phyloP scores from a whole-genome alignment of 1,140 invertebrate species.

The Dreissena rostriformis region DNA sequence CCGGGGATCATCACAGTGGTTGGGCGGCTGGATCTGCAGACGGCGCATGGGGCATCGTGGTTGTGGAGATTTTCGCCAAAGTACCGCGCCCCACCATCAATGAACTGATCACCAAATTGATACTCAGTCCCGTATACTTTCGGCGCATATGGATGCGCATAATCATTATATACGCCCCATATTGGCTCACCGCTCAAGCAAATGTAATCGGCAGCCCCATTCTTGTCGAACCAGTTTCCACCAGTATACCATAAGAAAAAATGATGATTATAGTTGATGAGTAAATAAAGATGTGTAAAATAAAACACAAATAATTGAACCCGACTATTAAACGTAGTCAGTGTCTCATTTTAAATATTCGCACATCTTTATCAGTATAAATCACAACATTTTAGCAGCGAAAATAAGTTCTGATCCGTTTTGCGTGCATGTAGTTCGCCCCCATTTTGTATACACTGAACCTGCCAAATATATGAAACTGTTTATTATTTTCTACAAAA shows the following conservation, averaged over 20 bases:
- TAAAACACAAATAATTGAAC: too few species aligned
- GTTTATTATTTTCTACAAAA: too few species aligned
- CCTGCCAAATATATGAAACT: too few species aligned
- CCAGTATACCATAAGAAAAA: background rate
- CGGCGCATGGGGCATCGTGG: constrained; percentile 12
- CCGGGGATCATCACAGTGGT: constrained; percentile 25
- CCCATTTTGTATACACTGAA: too few species aligned
- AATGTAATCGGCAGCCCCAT: constrained; percentile 8
- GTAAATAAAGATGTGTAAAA: too few species aligned
- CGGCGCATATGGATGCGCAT: background rate
- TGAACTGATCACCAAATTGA: background rate
- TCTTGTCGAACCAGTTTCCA: background rate
- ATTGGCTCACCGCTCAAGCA: constrained; percentile 18
- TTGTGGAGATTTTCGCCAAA: constrained; percentile 6
- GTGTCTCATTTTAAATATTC: too few species aligned
- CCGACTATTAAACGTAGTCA: too few species aligned
- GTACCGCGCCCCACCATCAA: background rate
- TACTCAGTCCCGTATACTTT: constrained; percentile 16
- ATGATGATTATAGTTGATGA: background rate
- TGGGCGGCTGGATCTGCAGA: background rate
- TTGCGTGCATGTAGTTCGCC: too few species aligned
- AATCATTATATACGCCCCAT: constrained; percentile 17
- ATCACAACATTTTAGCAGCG: too few species aligned
- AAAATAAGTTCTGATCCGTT: too few species aligned
- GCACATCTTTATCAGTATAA: too few species aligned